phyloP scores from a whole-genome alignment of 2,113 vertebrate genomes.

The Furnarius figulus region DNA sequence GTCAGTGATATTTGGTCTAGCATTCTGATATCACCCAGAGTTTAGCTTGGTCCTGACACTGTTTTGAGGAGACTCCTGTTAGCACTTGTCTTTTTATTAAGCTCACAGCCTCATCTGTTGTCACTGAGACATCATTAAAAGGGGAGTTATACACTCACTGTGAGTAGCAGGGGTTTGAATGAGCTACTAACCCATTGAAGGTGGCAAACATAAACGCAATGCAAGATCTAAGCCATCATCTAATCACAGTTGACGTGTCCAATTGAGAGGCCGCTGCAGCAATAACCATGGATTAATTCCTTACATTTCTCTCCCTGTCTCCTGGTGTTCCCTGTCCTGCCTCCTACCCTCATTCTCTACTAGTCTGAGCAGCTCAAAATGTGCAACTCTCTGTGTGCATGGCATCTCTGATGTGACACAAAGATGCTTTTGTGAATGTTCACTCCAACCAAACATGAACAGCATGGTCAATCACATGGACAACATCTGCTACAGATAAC shows the following conservation, averaged over 20 bases:
- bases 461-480: background rate
- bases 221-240: background rate
- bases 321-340: background rate
- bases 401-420: background rate
- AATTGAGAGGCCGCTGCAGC: background rate
- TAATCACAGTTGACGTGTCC: background rate
- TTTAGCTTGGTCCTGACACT: background rate
- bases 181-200: background rate
- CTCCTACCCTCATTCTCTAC: background rate
- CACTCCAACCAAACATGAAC: background rate
- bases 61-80: background rate
- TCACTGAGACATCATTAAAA: background rate
- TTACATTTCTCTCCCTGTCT: background rate
- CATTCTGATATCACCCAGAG: background rate
- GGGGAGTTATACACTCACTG: background rate
- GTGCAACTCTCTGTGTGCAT: fast-evolving
- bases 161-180: background rate
- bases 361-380: fast-evolving
- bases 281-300: background rate
- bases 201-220: background rate
- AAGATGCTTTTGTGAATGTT: background rate
- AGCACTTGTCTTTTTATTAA: background rate
- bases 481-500: background rate
- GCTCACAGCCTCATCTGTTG: background rate
- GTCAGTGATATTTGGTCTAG: background rate